Percentiles rank a stretch among this genome's conserved stretches.
Conservation (phyloP, 2,888 invertebrate genomes). For the Tenthredo distinguenda region DNA sequence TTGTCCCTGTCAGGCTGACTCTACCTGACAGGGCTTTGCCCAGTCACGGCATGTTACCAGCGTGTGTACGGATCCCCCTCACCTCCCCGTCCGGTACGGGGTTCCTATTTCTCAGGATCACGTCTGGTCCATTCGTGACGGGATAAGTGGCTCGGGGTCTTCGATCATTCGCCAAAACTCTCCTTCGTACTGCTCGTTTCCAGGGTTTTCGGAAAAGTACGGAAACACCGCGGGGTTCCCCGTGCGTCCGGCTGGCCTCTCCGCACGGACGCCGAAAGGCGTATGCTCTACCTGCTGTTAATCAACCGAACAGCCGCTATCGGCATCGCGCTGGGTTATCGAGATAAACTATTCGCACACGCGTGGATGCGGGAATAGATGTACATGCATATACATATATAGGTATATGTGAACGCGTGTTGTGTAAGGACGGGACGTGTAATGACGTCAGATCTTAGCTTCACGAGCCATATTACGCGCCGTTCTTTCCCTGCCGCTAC, state of each 20-base stretch:
- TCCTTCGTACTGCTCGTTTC: not conserved
- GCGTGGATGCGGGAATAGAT: not conserved
- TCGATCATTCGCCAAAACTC: not conserved
- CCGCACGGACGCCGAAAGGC: too few relatives aligned
- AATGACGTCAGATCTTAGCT: constrained; percentile 40
- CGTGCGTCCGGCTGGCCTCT: too few relatives aligned
- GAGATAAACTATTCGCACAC: not conserved
- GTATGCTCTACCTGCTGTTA: not conserved
- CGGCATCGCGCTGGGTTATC: not conserved
- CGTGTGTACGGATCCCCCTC: not conserved
- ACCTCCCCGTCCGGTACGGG: not conserved
- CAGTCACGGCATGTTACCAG: constrained; percentile 39
- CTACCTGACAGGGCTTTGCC: constrained; percentile 47
- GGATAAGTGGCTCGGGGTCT: constrained; percentile 7
- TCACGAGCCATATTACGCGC: constrained; percentile 34
- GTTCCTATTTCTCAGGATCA: constrained; percentile 7
- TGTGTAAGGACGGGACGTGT: not conserved
- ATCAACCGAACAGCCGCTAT: not conserved
- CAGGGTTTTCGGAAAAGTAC: not conserved
- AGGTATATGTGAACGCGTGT: not conserved
- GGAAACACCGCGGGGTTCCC: too few relatives aligned
- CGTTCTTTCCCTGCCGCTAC: not conserved
- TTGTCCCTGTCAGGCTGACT: constrained; percentile 41
- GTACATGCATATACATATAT: too few relatives aligned
- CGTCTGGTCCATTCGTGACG: constrained; percentile 22